Percentiles rank a stretch among this genome's conserved stretches.
Conservation (phyloP, 2,888 invertebrate genomes). For the Sphaerophoria rueppellii region DNA sequence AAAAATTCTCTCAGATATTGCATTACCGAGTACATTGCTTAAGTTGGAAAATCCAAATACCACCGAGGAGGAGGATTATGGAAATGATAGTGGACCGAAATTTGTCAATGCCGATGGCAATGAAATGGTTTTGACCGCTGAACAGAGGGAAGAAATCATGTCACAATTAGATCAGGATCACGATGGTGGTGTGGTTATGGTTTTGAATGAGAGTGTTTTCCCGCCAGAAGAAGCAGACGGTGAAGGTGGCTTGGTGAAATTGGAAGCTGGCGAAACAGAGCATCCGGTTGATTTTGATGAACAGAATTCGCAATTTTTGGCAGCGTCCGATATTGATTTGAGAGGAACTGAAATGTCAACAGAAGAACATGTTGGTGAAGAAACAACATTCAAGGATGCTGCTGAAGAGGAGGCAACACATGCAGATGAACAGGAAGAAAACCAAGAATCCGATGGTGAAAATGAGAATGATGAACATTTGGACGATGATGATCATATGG, state of each 20-base stretch:
- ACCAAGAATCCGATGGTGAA: conserved; percentile 75
- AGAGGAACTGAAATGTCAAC: conserved; percentile 49
- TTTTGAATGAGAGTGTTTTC: conserved; percentile 78
- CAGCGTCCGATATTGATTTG: conserved; percentile 66
- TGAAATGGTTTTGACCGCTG: conserved; percentile 81
- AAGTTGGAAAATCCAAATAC: conserved; percentile 68
- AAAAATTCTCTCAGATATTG: conserved; percentile 83
- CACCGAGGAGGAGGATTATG: conserved; percentile 41
- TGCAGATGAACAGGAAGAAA: neutral
- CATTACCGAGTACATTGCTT: conserved; percentile 78
- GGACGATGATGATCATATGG: conserved; percentile 74
- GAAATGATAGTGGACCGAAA: conserved; percentile 78
- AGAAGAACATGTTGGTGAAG: conserved; percentile 4
- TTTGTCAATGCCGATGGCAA: conserved; percentile 83
- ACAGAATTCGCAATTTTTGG: conserved; percentile 78
- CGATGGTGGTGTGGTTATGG: conserved; percentile 81
- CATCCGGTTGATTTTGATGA: conserved; percentile 77
- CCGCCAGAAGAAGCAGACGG: conserved; percentile 22
- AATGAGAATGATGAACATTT: conserved; percentile 68
- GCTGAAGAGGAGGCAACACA: conserved; percentile 26
- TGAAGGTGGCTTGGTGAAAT: conserved; percentile 39
- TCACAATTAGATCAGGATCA: conserved; percentile 81
- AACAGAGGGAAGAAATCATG: conserved; percentile 81
- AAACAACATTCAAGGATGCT: neutral
- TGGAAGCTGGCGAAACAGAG: conserved; percentile 74